A percentile compares a stretch with the other conserved stretches of the same genome.
Evolutionary conservation across 1,140 invertebrate genomes (phyloP).

Genomic region (Ceratosolen solmsi): DNA sequence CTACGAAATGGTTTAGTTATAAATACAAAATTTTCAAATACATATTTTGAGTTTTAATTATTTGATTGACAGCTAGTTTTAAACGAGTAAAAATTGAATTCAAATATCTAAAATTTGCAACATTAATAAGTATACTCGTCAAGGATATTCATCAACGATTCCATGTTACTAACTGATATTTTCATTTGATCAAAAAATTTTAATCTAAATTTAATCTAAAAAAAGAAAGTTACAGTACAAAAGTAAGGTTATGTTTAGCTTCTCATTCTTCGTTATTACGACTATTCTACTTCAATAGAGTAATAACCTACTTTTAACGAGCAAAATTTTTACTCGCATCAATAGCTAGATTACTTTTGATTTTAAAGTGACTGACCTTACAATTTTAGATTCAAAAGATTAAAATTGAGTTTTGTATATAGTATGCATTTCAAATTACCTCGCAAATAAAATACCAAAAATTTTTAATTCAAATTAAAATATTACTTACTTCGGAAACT

Average conservation of each 20-base stretch:
- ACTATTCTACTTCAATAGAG: neutral
- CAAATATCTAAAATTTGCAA: too few species aligned
- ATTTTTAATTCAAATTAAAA: slow-evolving; percentile 1
- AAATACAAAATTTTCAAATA: too few species aligned
- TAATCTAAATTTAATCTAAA: too few species aligned
- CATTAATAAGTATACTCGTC: too few species aligned
- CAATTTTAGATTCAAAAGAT: neutral
- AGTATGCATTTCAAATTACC: neutral
- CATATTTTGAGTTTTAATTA: too few species aligned
- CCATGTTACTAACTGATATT: neutral
- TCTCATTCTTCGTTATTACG: neutral
- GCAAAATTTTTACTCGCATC: neutral
- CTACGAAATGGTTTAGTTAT: too few species aligned
- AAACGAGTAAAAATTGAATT: too few species aligned
- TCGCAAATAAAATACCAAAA: neutral
- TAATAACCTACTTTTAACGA: slow-evolving; percentile 6
- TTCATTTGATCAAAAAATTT: neutral
- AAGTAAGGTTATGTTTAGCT: neutral
- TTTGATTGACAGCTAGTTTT: too few species aligned
- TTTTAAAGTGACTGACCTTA: neutral
- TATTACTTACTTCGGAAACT: slow-evolving; percentile 74
- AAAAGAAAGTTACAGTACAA: neutral
- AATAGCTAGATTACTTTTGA: neutral
- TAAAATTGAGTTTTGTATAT: neutral
- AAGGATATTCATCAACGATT: too few species aligned